These are phyloP conservation scores for Crenichthys baileyi DNA, from an alignment of 2,797 vertebrate genomes.

Conservation along the genomic window DNA sequence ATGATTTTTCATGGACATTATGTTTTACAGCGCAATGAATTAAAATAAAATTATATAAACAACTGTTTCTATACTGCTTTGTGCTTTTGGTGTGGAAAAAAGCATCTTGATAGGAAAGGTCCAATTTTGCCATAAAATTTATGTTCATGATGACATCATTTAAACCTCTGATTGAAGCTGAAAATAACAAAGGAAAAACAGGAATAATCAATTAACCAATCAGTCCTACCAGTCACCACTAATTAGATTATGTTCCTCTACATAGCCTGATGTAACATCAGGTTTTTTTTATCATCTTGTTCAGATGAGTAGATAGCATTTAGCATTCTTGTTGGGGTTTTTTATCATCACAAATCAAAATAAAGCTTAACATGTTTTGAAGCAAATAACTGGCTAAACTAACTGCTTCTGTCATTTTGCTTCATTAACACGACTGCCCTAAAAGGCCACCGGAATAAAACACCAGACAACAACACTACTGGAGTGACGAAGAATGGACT, in stretches of 20 bases:
- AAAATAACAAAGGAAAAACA: background rate
- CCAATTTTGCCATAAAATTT: background rate
- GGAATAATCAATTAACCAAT: background rate
- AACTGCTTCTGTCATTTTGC: background rate
- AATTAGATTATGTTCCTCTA: background rate
- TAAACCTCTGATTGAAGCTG: background rate
- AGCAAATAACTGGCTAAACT: background rate
- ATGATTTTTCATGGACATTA: background rate
- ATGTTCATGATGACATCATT: background rate
- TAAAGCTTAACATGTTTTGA: background rate
- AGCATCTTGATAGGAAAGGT: background rate
- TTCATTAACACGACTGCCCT: background rate
- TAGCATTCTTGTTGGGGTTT: too few species aligned
- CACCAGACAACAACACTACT: slow-evolving; percentile 33
- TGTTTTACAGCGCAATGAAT: background rate
- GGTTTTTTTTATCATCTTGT: background rate
- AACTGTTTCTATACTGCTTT: background rate
- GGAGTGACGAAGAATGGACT: slow-evolving; percentile 44
- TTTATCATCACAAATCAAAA: background rate
- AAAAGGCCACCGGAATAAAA: slow-evolving; percentile 19
- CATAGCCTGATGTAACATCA: background rate
- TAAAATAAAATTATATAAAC: background rate
- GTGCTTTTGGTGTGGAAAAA: background rate
- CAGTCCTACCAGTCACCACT: background rate
- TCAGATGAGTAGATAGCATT: background rate